Evolutionary conservation across 2,797 vertebrate species (phyloP).

Genomic region (Sebastes itinus): DNA sequence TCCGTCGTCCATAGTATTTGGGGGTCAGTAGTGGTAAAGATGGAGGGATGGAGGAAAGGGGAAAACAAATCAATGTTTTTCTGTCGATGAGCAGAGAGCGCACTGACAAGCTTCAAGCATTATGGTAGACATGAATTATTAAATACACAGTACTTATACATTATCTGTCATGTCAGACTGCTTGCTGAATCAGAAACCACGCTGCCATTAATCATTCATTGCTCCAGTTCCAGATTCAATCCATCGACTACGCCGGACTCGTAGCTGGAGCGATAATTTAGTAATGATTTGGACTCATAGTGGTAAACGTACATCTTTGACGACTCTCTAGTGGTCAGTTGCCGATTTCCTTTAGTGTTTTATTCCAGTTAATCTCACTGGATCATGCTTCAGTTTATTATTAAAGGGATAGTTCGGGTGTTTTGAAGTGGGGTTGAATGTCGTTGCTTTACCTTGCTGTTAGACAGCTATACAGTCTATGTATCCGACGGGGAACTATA

Average conservation of each 20-base stretch:
- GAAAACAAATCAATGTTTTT: conserved; percentile 54
- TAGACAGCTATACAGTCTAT: no score
- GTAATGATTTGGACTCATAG: background rate
- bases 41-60: background rate
- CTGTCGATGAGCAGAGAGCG: conserved; percentile 9
- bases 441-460: no score
- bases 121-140: conserved; percentile 55
- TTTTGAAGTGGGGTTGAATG: background rate
- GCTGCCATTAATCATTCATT: conserved; percentile 13
- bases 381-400: background rate
- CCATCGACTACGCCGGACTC: background rate
- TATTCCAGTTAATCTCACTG: background rate
- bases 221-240: background rate
- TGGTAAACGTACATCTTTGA: background rate
- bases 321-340: background rate
- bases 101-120: conserved; percentile 25
- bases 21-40: conserved; percentile 15
- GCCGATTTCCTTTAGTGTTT: conserved; percentile 3
- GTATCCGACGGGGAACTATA: no score
- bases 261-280: background rate
- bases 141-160: conserved; percentile 44
- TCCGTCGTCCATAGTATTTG: background rate
- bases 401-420: background rate
- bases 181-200: conserved; percentile 20
- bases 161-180: conserved; percentile 25